These are phyloP conservation scores for Ectropis crepuscularia DNA, from an alignment of 2,888 invertebrate genomes.

Conservation along the genomic window DNA sequence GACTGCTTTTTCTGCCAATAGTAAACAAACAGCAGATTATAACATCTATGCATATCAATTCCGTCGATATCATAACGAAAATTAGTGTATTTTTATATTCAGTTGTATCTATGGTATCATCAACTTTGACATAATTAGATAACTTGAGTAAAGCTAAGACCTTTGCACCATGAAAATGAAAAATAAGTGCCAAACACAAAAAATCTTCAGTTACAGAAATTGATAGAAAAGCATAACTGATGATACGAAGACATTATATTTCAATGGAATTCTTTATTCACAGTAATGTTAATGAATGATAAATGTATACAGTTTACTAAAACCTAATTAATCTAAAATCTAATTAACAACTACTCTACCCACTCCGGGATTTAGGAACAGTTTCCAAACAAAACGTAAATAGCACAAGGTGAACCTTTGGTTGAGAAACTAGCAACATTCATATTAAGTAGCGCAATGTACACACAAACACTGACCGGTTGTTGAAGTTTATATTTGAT, in stretches of 20 bases:
- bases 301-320: constrained; percentile 14
- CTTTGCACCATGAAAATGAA: neutral
- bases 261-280: constrained; percentile 24
- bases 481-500: constrained; percentile 2
- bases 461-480: constrained; percentile 8
- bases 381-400: constrained; percentile 18
- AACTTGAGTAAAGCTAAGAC: constrained; percentile 3
- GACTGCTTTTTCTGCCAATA: no score
- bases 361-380: constrained; percentile 9
- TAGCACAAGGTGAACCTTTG: constrained; percentile 20
- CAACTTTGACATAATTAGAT: no score
- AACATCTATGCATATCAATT: no score
- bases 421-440: constrained; percentile 26
- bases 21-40: no score
- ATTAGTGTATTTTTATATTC: no score
- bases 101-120: no score
- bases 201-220: constrained; percentile 35
- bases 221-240: constrained; percentile 43
- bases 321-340: constrained; percentile 13
- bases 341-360: constrained; percentile 18
- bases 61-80: no score
- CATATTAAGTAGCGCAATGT: neutral
- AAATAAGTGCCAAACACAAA: neutral
- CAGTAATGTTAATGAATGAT: constrained; percentile 25
- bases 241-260: constrained; percentile 36